phyloP scores from a whole-genome alignment of 2,888 invertebrate genomes.

The Agrochola macilenta region DNA sequence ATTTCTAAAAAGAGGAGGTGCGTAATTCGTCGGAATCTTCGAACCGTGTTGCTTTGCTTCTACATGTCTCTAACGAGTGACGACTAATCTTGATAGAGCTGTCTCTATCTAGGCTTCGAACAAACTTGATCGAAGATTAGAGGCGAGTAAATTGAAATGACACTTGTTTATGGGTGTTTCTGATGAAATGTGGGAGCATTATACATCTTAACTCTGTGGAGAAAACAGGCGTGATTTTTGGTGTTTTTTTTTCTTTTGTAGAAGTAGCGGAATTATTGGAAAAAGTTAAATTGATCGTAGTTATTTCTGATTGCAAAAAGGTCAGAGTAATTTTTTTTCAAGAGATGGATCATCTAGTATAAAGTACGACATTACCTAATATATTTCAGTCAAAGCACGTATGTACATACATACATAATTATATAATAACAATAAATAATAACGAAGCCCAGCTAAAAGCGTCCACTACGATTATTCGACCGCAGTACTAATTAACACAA shows the following conservation, averaged over 20 bases:
- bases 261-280: background rate
- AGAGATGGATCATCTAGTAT: background rate
- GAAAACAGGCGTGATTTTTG: background rate
- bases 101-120: background rate
- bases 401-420: background rate
- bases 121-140: background rate
- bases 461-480: constrained; percentile 48
- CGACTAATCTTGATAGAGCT: too few relatives aligned
- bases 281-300: background rate
- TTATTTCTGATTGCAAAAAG: background rate
- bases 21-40: background rate
- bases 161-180: background rate
- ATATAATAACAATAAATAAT: constrained; percentile 33
- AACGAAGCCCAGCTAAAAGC: constrained; percentile 30
- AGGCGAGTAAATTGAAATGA: background rate
- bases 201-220: background rate
- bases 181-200: background rate
- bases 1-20: background rate
- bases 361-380: background rate
- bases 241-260: background rate
- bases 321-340: background rate
- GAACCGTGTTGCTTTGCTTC: background rate
- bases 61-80: background rate
- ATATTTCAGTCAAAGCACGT: background rate
- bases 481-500: constrained; percentile 54